Evolutionary conservation across 1,140 invertebrate genomes (phyloP), one percentile per base, ranked within the genome.

Genomic region (Solenopsis fugax): DNA sequence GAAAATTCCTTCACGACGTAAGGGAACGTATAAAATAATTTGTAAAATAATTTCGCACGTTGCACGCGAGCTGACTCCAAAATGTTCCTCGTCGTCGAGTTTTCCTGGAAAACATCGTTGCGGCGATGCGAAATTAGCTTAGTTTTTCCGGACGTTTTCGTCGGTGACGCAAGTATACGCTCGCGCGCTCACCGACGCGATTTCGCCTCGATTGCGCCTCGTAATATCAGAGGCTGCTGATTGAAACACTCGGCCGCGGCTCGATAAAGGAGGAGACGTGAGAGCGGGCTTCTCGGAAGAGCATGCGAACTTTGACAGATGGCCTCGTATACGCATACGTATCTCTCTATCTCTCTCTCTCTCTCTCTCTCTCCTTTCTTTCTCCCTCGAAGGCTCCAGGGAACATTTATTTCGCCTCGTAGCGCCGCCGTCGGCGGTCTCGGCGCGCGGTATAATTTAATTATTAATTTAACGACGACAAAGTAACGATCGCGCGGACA

Each of bases 301-400:
- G 88, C 85, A 69, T 54, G 77, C 89, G 88, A 89, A 90, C 85
- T 90, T 90, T 90, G 89, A 90, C 88, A 89, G 88, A 89, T 90
- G 85, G 89, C 78, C 88, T 90, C 85, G 73, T 87, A 48, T 13
- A 56, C 7, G 5, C 48, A 45, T 4, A 5, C 48, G 45, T 88
- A 56, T 81, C 62, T 72, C 50, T 50, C 18, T 67, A 10, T 69
- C 16, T 54, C 77, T 67, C 37, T 80, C n/a, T 69, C 34, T 41
- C 45, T 82, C 21, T 29, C 50, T n/a, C 2, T 4, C n/a, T n/a
- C n/a, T 4, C 52, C 58, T 7, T 2, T 29, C 29, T 29, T 29
- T 29, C 29, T 29, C 2, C 29, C 45, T 80, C 48, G 18, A 37
- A 72, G 52, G 56, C 50, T 75, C 29, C 62, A 45, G 6, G 45